phyloP scores from a whole-genome alignment of 1,140 invertebrate species.

The Aphidius gifuensis region DNA sequence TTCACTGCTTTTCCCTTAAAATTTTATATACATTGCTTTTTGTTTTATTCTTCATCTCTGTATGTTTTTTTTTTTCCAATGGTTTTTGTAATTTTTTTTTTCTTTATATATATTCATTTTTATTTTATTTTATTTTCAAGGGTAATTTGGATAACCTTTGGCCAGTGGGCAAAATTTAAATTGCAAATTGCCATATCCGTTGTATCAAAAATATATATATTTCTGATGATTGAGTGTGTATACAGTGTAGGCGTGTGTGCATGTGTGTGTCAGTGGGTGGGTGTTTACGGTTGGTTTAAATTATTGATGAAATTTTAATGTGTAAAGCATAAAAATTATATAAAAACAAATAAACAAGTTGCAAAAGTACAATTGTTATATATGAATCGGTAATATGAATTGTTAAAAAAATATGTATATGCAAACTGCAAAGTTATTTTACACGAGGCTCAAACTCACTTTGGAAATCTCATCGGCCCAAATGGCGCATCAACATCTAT shows the following conservation, averaged over 20 bases:
- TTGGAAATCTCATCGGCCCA: conserved; percentile 55
- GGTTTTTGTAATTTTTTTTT: background rate
- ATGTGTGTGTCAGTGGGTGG: too few species aligned
- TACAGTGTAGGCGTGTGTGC: too few species aligned
- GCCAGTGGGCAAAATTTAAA: background rate
- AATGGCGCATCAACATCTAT: conserved; percentile 57
- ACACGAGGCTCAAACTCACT: conserved; percentile 40
- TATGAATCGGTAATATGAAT: too few species aligned
- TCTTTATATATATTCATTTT: conserved; percentile 1
- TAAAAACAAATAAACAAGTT: too few species aligned
- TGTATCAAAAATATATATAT: conserved; percentile 6
- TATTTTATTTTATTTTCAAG: conserved; percentile 7
- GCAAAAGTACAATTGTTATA: too few species aligned
- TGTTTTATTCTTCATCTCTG: background rate
- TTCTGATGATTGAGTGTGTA: conserved; percentile 17
- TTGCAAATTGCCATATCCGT: background rate
- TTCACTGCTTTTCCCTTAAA: conserved; percentile 6
- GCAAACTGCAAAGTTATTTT: too few species aligned
- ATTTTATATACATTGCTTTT: background rate
- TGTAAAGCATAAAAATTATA: too few species aligned
- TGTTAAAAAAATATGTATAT: too few species aligned
- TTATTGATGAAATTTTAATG: too few species aligned
- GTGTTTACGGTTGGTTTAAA: too few species aligned
- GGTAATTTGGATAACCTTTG: background rate
- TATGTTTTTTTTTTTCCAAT: background rate